phyloP scores from a whole-genome alignment of 2,113 vertebrate genomes.

The Microcebus griseorufus region DNA sequence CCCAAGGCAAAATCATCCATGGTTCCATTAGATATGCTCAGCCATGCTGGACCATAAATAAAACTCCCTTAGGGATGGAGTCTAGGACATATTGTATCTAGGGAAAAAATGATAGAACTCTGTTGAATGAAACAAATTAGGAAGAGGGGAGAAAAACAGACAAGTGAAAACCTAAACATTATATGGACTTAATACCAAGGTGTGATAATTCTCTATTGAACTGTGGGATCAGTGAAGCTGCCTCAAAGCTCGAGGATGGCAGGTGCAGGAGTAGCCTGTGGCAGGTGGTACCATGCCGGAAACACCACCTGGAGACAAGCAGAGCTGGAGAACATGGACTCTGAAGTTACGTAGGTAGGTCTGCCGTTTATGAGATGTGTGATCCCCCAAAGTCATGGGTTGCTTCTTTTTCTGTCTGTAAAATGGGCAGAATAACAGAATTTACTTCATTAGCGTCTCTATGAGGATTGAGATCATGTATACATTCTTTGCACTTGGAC shows the following conservation, averaged over 20 bases:
- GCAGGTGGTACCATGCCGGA: no score
- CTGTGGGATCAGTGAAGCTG: neutral
- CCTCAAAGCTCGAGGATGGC: neutral
- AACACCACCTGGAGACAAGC: no score
- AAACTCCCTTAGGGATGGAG: neutral
- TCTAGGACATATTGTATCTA: neutral
- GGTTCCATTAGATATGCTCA: constrained; percentile 9
- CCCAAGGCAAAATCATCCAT: neutral
- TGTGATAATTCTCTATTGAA: neutral
- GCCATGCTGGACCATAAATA: neutral
- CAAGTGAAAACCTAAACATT: neutral
- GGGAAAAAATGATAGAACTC: neutral
- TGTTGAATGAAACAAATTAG: neutral
- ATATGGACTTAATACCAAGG: neutral
- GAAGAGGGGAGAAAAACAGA: neutral
- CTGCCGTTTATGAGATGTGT: neutral
- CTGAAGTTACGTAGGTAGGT: neutral
- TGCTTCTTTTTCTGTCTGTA: no score
- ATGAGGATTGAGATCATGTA: neutral
- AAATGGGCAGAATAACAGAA: neutral
- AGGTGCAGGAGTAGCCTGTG: neutral
- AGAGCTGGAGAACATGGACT: neutral
- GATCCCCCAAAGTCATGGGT: no score
- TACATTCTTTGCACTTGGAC: neutral
- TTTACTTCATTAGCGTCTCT: neutral